phyloP scores from a whole-genome alignment of 2,113 vertebrate genomes.

The Vidua chalybeata region DNA sequence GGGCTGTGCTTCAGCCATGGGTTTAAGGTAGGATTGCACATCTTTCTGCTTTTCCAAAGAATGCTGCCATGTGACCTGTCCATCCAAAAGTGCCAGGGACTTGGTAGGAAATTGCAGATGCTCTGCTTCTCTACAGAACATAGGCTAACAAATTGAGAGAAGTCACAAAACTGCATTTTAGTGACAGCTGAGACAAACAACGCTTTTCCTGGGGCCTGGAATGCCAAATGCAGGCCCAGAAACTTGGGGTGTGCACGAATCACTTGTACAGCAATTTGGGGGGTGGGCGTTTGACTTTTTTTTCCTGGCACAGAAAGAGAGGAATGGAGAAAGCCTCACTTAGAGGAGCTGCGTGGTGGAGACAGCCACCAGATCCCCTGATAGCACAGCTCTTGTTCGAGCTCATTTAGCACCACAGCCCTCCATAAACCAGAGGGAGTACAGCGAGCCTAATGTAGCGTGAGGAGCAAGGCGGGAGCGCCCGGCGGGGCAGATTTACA shows the following conservation, averaged over 20 bases:
- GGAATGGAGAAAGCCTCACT: not conserved
- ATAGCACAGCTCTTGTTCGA: constrained; percentile 47
- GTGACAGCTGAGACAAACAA: not conserved
- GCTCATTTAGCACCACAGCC: constrained; percentile 64
- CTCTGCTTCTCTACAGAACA: not conserved
- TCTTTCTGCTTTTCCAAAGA: not conserved
- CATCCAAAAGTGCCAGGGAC: not conserved
- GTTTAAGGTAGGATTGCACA: not conserved
- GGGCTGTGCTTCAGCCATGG: not conserved
- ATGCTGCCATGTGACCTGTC: not conserved
- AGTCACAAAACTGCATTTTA: not conserved
- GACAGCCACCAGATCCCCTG: constrained; percentile 44
- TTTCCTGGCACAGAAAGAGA: not conserved
- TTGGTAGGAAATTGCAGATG: not conserved
- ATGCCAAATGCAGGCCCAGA: not conserved
- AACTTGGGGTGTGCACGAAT: not conserved
- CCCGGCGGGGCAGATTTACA: constrained; percentile 54
- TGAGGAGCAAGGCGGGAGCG: constrained; percentile 37
- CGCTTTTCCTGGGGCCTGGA: not conserved
- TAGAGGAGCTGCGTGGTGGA: constrained; percentile 16
- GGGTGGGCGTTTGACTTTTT: not conserved
- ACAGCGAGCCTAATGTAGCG: constrained; percentile 65
- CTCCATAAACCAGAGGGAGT: constrained; percentile 63
- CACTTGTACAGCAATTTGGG: not conserved
- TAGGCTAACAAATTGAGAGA: not conserved